These are phyloP conservation scores for Metopia argyrocephala DNA, from an alignment of 2,888 invertebrate species.

Conservation along the genomic window DNA sequence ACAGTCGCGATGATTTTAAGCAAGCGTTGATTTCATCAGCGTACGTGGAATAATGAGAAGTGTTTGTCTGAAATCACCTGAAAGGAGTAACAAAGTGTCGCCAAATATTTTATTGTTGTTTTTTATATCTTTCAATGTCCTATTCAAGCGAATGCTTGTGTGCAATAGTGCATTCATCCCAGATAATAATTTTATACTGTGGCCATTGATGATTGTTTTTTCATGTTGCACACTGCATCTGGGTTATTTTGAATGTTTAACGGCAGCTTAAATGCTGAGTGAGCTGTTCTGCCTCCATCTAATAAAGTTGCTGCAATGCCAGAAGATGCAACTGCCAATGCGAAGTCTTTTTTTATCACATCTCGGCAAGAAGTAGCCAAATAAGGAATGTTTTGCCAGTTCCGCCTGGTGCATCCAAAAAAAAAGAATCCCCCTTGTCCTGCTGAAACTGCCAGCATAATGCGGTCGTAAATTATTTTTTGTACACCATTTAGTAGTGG, in stretches of 20 bases:
- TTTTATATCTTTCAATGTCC: too few species aligned
- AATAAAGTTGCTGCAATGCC: conserved; percentile 29
- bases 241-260: conserved; percentile 67
- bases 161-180: conserved; percentile 45
- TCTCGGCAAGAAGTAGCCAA: background rate
- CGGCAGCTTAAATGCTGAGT: conserved; percentile 51
- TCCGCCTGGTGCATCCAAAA: too few species aligned
- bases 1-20: background rate
- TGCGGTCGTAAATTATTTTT: background rate
- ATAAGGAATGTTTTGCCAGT: too few species aligned
- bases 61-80: conserved; percentile 63
- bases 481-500: background rate
- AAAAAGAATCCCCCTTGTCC: background rate
- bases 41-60: conserved; percentile 44
- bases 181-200: conserved; percentile 16
- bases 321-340: conserved; percentile 28
- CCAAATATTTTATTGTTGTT: conserved; percentile 69
- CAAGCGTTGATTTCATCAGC: conserved; percentile 28
- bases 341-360: background rate
- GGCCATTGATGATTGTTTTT: background rate
- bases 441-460: conserved; percentile 2
- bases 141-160: conserved; percentile 26
- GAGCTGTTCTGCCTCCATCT: background rate
- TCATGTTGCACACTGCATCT: conserved; percentile 67
- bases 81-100: conserved; percentile 70